Conservation (phyloP, 2,797 vertebrate species). For the Malurus splendens region DNA sequence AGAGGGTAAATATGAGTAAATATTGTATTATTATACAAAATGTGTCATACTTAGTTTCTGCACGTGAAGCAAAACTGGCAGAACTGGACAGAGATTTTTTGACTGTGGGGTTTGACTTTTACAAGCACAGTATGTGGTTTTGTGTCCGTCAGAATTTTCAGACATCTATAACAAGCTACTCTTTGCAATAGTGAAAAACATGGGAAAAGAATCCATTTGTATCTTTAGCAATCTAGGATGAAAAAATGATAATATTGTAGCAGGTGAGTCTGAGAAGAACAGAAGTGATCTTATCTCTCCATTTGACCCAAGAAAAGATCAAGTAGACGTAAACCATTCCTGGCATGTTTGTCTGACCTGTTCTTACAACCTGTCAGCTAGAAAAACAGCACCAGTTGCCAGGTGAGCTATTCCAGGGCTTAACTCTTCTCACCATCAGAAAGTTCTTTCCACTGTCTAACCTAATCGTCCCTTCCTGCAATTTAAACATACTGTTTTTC, state of each 20-base stretch:
- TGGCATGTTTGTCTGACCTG: slow-evolving; percentile 45
- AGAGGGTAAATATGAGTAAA: slow-evolving; percentile 42
- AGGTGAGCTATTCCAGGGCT: neutral
- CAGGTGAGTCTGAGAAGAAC: slow-evolving; percentile 10
- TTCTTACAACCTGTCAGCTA: slow-evolving; percentile 41
- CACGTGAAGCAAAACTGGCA: neutral
- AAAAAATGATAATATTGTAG: slow-evolving; percentile 10
- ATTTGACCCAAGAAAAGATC: slow-evolving; percentile 25
- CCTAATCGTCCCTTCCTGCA: slow-evolving; percentile 25
- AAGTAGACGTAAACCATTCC: slow-evolving; percentile 40
- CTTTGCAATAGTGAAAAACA: neutral
- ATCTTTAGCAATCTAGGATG: neutral
- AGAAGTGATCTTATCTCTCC: slow-evolving; percentile 23
- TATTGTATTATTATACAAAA: slow-evolving; percentile 33
- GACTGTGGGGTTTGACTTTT: neutral
- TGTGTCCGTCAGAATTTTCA: neutral
- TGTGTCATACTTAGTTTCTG: neutral
- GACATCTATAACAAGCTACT: neutral
- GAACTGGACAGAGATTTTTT: slow-evolving; percentile 23
- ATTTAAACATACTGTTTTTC: slow-evolving; percentile 21
- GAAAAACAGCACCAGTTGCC: slow-evolving; percentile 33
- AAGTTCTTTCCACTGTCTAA: slow-evolving; percentile 25
- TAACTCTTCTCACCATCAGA: neutral
- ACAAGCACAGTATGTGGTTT: slow-evolving; percentile 4
- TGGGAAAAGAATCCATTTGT: neutral